Evolutionary conservation across 2,797 vertebrate genomes (phyloP).

Genomic region (Garrulus glandarius): DNA sequence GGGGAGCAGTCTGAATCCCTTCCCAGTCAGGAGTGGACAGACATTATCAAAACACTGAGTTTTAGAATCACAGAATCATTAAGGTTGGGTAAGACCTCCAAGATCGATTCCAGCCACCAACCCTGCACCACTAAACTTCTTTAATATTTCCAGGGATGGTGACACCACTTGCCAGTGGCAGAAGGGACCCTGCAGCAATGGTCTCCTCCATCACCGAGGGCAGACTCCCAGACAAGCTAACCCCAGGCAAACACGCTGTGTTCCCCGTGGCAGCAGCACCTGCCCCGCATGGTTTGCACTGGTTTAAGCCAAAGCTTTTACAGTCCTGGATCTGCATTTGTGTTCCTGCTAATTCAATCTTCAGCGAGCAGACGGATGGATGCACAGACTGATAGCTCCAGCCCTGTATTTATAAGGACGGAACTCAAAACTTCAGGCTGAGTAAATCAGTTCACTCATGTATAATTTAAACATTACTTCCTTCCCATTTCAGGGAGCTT

Average conservation of each 20-base stretch:
- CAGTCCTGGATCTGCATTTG: background rate
- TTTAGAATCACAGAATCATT: background rate
- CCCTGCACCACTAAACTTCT: background rate
- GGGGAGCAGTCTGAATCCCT: background rate
- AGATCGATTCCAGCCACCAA: fast-evolving
- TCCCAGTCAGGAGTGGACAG: background rate
- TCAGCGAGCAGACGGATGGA: background rate
- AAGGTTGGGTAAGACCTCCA: background rate
- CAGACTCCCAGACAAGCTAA: background rate
- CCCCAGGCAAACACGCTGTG: fast-evolving
- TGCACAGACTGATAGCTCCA: constrained; percentile 12
- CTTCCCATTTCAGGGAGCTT: constrained; percentile 48
- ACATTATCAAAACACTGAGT: background rate
- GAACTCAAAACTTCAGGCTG: constrained; percentile 44
- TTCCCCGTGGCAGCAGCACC: background rate
- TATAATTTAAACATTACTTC: constrained; percentile 63
- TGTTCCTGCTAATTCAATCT: background rate
- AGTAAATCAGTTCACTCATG: constrained; percentile 57
- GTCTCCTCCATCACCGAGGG: background rate
- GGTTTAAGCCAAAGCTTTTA: constrained; percentile 54
- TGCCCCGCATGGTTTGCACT: background rate
- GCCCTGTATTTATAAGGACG: background rate
- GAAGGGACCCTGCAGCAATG: background rate
- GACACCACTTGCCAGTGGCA: background rate
- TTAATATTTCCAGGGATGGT: too few species aligned